Evolutionary conservation across 2,888 invertebrate genomes (phyloP).

Genomic region (Allolobophora icterica): DNA sequence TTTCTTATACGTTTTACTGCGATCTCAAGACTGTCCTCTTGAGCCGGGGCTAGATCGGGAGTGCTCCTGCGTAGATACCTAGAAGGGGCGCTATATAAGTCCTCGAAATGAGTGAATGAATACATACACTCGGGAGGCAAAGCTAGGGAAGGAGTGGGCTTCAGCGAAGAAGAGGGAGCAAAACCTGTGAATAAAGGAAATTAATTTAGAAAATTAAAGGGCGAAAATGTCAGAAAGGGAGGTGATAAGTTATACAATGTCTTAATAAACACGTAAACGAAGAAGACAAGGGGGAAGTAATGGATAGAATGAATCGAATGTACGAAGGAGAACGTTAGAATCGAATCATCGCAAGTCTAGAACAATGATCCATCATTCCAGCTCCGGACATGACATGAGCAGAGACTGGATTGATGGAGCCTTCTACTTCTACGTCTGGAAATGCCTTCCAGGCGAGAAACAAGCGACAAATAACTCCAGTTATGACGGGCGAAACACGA

Average conservation of each 20-base stretch:
- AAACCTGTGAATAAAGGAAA: neutral
- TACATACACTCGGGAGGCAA: neutral
- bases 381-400: neutral
- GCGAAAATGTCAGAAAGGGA: neutral
- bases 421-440: neutral
- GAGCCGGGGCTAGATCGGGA: too few species aligned
- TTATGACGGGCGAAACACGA: neutral
- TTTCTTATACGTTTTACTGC: too few species aligned
- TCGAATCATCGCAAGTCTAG: neutral
- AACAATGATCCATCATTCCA: neutral
- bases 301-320: neutral
- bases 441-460: neutral
- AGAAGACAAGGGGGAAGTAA: neutral
- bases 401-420: conserved; percentile 7
- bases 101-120: too few species aligned
- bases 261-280: neutral
- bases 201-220: neutral
- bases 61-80: too few species aligned
- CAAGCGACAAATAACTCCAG: neutral
- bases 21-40: too few species aligned
- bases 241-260: neutral
- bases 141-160: neutral
- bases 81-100: too few species aligned
- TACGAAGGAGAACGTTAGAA: neutral
- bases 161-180: neutral